Percentiles rank a stretch among this genome's conserved stretches.
Evolutionary conservation across 2,888 invertebrate genomes (phyloP).

Genomic region (Mellilla xanthometata): DNA sequence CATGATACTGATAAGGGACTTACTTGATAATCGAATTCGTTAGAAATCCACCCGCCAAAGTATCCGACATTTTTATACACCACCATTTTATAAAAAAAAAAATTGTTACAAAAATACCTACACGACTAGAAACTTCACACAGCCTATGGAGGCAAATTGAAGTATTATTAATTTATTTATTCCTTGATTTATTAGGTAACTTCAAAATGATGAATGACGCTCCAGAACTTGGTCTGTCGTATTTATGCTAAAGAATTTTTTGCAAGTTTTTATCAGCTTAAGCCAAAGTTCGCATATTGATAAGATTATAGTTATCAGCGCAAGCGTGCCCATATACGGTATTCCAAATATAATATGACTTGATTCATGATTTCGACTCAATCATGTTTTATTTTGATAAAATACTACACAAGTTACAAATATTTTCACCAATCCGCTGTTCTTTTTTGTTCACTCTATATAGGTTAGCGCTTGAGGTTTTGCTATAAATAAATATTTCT

Average conservation of each 20-base stretch:
- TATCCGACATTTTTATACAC: conserved; percentile 9
- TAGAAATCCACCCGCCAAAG: conserved; percentile 13
- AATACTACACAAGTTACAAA: too few species aligned
- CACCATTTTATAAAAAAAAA: conserved; percentile 3
- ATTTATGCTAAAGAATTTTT: conserved; percentile 16
- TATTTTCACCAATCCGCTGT: too few species aligned
- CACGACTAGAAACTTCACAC: background rate
- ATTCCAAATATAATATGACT: background rate
- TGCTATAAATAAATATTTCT: too few species aligned
- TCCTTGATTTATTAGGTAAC: too few species aligned
- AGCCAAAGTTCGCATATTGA: conserved; percentile 14
- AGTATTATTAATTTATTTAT: too few species aligned
- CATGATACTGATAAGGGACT: background rate
- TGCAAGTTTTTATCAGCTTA: conserved; percentile 8
- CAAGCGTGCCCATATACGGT: conserved; percentile 10
- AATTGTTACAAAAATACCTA: background rate
- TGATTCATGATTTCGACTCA: background rate
- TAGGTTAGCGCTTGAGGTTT: too few species aligned
- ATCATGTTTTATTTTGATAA: too few species aligned
- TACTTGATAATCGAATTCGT: conserved; percentile 15
- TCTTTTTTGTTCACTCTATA: too few species aligned
- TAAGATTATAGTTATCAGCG: conserved; percentile 3
- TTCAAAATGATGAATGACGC: conserved; percentile 3
- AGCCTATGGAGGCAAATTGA: too few species aligned
- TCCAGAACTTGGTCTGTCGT: background rate